phyloP scores from a whole-genome alignment of 2,113 vertebrate genomes.

The Megatriorchis doriae region DNA sequence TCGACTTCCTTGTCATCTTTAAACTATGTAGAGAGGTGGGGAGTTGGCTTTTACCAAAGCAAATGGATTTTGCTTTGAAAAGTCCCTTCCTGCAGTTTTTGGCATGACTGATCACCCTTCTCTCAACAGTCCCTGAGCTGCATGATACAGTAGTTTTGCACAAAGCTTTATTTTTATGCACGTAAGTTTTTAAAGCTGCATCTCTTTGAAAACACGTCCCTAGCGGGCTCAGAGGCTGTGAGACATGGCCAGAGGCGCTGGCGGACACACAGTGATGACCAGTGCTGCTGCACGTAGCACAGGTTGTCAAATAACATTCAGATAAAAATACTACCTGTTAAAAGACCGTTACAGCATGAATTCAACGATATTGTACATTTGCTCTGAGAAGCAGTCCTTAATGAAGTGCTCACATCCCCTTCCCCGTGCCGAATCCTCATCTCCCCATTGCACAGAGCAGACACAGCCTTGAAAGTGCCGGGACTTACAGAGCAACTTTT shows the following conservation, averaged over 20 bases:
- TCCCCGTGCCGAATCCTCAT: rapidly evolving
- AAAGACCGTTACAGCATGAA: neutral
- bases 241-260: neutral
- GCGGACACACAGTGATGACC: rapidly evolving
- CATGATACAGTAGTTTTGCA: neutral
- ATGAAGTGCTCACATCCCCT: neutral
- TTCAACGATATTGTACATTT: neutral
- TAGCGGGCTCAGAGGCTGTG: too few relatives aligned
- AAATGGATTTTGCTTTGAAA: conserved; percentile 1
- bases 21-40: neutral
- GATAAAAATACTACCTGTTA: neutral
- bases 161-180: neutral
- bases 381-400: neutral
- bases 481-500: neutral
- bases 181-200: neutral
- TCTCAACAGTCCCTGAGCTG: neutral
- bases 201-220: neutral
- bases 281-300: neutral
- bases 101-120: neutral
- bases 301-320: neutral
- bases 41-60: neutral
- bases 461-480: rapidly evolving
- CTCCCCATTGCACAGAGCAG: neutral
- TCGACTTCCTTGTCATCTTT: neutral
- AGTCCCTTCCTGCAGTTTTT: conserved; percentile 5